Evolutionary conservation across 2,797 vertebrate genomes (phyloP), one percentile per base, ranked within the genome.

Genomic region (Xenentodon cancila): DNA sequence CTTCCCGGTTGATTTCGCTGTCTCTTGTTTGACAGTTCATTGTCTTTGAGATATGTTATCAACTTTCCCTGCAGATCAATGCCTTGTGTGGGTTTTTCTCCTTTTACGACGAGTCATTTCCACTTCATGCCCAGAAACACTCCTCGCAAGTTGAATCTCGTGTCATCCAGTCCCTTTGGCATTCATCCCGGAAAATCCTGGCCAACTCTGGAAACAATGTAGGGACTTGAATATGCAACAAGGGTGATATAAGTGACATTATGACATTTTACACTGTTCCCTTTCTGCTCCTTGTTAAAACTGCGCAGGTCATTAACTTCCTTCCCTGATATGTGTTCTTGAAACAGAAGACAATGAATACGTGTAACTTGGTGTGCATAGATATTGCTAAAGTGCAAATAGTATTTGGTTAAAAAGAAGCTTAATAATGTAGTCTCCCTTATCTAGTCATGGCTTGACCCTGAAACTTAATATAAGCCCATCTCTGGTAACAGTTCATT

Each of bases 321-420:
- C 56, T 71, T 62, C 73, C 71, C 82, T 87, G 75, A 71, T 73
- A 46, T 64, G 22, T 59, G 49, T 43, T 52, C 19, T 32, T 48
- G 58, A 42, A 69, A 71, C 53, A 66, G 68, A 75, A 68, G 46
- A 49, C 52, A 69, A 68, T 75, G 66, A 59, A 71, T 76, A 84
- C 76, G 86, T 66, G 71, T 69, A 19, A 56, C 81, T 83, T 89
- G 69, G 77, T 88, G 84, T 86, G 82, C 79, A 90, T 88, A 86
- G 67, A 82, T 89, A 80, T n/a, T 68, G 27, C 72, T 91, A 93
- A 92, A 91, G 92, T 92, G 91, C 90, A 90, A 80, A 86, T 56
- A 81, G 85, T 74, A 84, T 84, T 86, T 85, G 75, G 77, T 87
- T 77, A 77, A 65, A 64, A 83, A 79, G 61, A 73, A 81, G 77